phyloP scores from a whole-genome alignment of 2,888 invertebrate genomes.

The Scaptomyza polygonia region DNA sequence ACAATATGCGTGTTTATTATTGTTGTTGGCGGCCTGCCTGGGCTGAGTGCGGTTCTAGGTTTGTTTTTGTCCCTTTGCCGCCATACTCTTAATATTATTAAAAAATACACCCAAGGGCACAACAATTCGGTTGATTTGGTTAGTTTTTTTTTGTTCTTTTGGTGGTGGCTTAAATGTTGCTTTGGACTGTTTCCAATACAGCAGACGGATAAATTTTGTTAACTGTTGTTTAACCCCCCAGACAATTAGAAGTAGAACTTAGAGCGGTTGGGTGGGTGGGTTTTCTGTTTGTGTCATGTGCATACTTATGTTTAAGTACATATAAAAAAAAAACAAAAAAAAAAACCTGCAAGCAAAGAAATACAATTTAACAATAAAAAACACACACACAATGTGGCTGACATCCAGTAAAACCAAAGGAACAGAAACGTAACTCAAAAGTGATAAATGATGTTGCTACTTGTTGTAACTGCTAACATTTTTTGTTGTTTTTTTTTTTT shows the following conservation, averaged over 20 bases:
- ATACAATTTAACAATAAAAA: constrained; percentile 57
- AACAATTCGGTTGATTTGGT: constrained; percentile 70
- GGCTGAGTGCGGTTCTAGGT: constrained; percentile 45
- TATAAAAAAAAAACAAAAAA: constrained; percentile 46
- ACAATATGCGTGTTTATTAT: constrained; percentile 75
- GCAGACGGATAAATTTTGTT: constrained; percentile 54
- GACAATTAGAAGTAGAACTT: constrained; percentile 63
- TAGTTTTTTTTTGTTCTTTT: constrained; percentile 38
- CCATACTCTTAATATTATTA: constrained; percentile 78
- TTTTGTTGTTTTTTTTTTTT: constrained; percentile 37
- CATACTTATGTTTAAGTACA: constrained; percentile 36
- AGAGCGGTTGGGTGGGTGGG: background rate
- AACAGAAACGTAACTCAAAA: constrained; percentile 41
- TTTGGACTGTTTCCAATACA: constrained; percentile 39
- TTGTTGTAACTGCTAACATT: constrained; percentile 2
- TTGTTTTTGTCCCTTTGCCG: constrained; percentile 58
- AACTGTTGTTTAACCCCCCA: constrained; percentile 49
- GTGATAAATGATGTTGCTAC: constrained; percentile 77
- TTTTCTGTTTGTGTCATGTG: constrained; percentile 49
- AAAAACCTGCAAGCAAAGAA: constrained; percentile 56
- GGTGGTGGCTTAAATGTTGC: constrained; percentile 42
- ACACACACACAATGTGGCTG: constrained; percentile 62
- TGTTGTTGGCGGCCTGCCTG: constrained; percentile 34
- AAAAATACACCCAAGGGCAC: constrained; percentile 77
- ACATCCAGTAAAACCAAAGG: constrained; percentile 18